Percentiles rank a stretch among this genome's conserved stretches.
phyloP scores from a whole-genome alignment of 2,113 vertebrate genomes.

The Tenebrosternarchus preto region DNA sequence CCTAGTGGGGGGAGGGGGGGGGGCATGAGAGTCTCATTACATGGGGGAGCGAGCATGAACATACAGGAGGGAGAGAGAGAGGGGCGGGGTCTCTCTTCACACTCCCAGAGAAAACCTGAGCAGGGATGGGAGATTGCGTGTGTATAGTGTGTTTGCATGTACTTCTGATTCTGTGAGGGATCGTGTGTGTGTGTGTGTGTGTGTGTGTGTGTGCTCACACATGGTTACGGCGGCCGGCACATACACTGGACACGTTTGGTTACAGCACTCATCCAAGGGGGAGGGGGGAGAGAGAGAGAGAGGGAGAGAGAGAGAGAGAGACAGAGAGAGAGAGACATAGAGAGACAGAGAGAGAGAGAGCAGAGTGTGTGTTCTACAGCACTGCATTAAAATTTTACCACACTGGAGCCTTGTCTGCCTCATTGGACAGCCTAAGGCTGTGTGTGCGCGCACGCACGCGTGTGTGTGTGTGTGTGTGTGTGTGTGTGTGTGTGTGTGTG shows the following conservation, averaged over 20 bases:
- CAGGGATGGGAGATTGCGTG: too few relatives aligned
- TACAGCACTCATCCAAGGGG: neutral
- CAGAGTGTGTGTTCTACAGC: conserved; percentile 77
- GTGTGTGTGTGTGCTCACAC: neutral
- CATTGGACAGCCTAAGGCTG: conserved; percentile 71
- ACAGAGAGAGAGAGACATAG: neutral
- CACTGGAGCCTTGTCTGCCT: conserved; percentile 82
- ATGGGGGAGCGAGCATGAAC: too few relatives aligned
- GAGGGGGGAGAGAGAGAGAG: neutral
- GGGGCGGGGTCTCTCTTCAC: neutral
- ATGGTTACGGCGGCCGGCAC: neutral
- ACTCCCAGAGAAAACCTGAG: too few relatives aligned
- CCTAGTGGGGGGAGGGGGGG: too few relatives aligned
- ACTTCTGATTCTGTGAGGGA: too few relatives aligned
- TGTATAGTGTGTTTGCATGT: too few relatives aligned
- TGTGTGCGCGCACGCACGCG: conserved; percentile 35
- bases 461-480: conserved; percentile 46
- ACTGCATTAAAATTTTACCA: conserved; percentile 93
- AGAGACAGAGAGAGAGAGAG: conserved; percentile 13
- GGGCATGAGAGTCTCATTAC: too few relatives aligned
- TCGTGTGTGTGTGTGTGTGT: too few relatives aligned
- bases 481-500: conserved; percentile 34
- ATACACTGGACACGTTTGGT: neutral
- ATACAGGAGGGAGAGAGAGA: neutral
- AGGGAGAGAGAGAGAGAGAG: neutral